Base-by-base conservation (phyloP, 2,888 invertebrate species). In the Punctoribates punctum region DNA sequence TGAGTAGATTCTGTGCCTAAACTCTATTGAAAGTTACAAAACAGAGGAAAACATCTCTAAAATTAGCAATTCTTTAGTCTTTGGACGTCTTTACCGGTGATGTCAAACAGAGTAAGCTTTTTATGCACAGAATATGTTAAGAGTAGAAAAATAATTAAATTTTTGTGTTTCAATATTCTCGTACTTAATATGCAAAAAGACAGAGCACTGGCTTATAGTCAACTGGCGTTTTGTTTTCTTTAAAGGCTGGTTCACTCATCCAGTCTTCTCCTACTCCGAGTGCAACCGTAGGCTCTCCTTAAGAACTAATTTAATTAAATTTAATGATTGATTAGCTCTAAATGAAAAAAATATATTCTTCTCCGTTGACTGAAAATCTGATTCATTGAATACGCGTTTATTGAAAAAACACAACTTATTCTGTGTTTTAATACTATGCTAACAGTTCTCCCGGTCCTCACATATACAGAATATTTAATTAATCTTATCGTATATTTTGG, bases 241-340 rank as follows among this genome's bases (percentile, higher is more conserved):
- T 54, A 54, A 54, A 20, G 15, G n/a, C 54, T 54, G n/a, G 8
- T 54, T 54, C 54, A 54, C 20, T 54, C 54, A 54, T 54, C n/a
- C 54, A 54, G 15, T 15, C 29, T 60, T 60, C 29, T 62, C 29
- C 34, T 5, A n/a, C n/a, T 34, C 34, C 8, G 34, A 34, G 20
- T 11, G 25, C 25, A 20, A 23, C 1, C 6, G 9, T 11, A 23
- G 23, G n/a, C 17, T 62, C 25, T 27, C 9, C 62, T 27, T 62
- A 62, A 62, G 62, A 62, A 27, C 62, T 62, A 62, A 62, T 62
- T 62, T 62, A 62, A 62, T 62, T 62, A 54, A 54, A 54, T 54
- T 62, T 27, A 62, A 62, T 62, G 62, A 62, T 62, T 62, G 62
- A 62, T 62, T 62, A 62, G 62, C 62, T 29, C 29, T 29, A 15